phyloP scores from a whole-genome alignment of 2,888 invertebrate genomes.

The Sarcophaga rosellei region DNA sequence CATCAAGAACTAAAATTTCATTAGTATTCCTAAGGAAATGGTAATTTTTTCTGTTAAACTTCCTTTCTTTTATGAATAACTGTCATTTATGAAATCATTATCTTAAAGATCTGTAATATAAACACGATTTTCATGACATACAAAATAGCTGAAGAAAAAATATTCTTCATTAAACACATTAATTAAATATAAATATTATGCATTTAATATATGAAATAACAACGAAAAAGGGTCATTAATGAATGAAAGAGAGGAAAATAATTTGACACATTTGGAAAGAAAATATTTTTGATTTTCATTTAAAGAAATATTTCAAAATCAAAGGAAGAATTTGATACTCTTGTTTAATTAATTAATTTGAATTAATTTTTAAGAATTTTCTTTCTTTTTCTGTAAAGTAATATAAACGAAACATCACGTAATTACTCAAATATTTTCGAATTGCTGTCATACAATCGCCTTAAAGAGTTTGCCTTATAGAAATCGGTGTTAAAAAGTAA shows the following conservation, averaged over 20 bases:
- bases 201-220: conserved; percentile 6
- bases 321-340: background rate
- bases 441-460: too few species aligned
- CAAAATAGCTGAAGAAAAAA: background rate
- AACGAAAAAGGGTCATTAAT: background rate
- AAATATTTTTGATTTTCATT: background rate
- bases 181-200: conserved; percentile 34
- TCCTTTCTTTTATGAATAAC: background rate
- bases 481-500: too few species aligned
- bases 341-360: background rate
- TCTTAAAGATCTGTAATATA: background rate
- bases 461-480: too few species aligned
- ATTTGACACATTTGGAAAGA: background rate
- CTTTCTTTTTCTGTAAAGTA: too few species aligned
- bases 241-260: background rate
- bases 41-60: too few species aligned
- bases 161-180: conserved; percentile 52
- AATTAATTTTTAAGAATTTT: too few species aligned
- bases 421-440: too few species aligned
- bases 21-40: too few species aligned
- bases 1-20: too few species aligned
- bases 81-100: background rate
- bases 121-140: background rate
- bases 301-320: background rate
- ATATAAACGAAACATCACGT: too few species aligned